phyloP scores from a whole-genome alignment of 1,140 invertebrate genomes.

The Cydia strobilella region DNA sequence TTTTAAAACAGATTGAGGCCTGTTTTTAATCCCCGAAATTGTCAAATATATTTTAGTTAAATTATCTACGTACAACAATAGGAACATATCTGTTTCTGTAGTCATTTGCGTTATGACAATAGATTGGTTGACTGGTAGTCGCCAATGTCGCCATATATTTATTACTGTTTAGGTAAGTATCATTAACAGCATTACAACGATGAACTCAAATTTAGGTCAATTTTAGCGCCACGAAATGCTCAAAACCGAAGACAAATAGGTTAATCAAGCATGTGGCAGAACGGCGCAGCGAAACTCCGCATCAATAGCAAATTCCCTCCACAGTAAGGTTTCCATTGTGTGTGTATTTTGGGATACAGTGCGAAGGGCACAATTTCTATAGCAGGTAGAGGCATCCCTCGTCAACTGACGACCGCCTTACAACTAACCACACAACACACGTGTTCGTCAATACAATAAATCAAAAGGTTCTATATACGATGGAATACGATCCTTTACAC shows the following conservation, averaged over 20 bases:
- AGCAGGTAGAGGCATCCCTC: slow-evolving; percentile 63
- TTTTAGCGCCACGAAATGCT: slow-evolving; percentile 29
- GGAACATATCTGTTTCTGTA: too few species aligned
- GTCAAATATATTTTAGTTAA: too few species aligned
- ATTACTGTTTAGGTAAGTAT: too few species aligned
- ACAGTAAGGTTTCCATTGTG: slow-evolving; percentile 54
- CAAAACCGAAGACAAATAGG: slow-evolving; percentile 34
- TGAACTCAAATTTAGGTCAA: slow-evolving; percentile 34
- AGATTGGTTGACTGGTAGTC: too few species aligned
- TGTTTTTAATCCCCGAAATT: too few species aligned
- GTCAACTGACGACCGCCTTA: slow-evolving; percentile 43
- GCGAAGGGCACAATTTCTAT: slow-evolving; percentile 48
- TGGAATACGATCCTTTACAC: slow-evolving; percentile 20
- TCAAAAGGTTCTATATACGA: slow-evolving; percentile 26
- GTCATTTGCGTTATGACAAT: too few species aligned
- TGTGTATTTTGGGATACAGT: slow-evolving; percentile 40
- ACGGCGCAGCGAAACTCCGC: slow-evolving; percentile 45
- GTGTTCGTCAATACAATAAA: slow-evolving; percentile 41
- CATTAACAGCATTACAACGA: slow-evolving; percentile 37
- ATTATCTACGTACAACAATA: too few species aligned
- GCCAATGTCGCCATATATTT: too few species aligned
- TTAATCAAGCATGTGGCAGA: slow-evolving; percentile 55
- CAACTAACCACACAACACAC: slow-evolving; percentile 44
- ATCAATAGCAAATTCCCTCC: slow-evolving; percentile 60
- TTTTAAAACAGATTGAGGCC: too few species aligned